Conservation (phyloP, 2,797 vertebrate genomes). For the Aquila chrysaetos region DNA sequence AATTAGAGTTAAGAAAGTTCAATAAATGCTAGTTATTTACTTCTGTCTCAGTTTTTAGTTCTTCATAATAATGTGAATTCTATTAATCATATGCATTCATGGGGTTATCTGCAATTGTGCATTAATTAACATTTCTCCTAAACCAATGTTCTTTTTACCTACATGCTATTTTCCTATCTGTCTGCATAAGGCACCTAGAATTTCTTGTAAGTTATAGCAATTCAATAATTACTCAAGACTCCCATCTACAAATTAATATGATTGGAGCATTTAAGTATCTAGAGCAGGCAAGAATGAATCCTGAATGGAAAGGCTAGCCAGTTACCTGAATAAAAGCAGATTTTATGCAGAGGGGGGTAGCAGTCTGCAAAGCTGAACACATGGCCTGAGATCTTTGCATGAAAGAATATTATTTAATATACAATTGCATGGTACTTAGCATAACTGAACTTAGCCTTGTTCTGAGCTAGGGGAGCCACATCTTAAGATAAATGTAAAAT, state of each 20-base stretch:
- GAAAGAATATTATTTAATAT: neutral
- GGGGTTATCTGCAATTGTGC: constrained; percentile 17
- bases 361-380: neutral
- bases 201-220: constrained; percentile 17
- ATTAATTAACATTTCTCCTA: constrained; percentile 52
- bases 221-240: constrained; percentile 30
- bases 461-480: neutral
- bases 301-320: neutral
- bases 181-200: constrained; percentile 24
- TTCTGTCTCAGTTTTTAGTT: constrained; percentile 50
- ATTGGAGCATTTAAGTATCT: neutral
- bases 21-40: constrained; percentile 15
- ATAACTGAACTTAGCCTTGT: neutral
- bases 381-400: neutral
- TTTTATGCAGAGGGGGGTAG: neutral
- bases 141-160: constrained; percentile 8
- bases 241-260: neutral
- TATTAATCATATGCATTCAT: constrained; percentile 61
- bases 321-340: neutral
- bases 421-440: neutral
- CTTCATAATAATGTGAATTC: constrained; percentile 53
- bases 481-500: neutral
- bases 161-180: constrained; percentile 25
- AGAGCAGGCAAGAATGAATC: neutral
- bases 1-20: constrained; percentile 1